phyloP scores from a whole-genome alignment of 2,797 vertebrate species.

The Scolopax bukidnonensis region DNA sequence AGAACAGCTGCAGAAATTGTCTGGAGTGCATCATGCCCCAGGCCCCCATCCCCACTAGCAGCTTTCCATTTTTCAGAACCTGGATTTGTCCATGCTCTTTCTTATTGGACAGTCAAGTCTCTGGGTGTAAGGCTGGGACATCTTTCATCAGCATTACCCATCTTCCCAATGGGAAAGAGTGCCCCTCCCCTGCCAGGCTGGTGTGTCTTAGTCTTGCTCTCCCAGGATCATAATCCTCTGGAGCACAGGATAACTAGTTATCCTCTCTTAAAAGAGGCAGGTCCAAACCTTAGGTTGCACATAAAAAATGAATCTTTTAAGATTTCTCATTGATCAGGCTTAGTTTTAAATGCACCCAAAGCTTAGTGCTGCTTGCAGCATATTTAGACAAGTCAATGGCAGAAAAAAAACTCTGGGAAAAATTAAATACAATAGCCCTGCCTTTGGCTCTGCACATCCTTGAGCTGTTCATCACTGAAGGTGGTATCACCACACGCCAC shows the following conservation, averaged over 20 bases:
- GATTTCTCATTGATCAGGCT: background rate
- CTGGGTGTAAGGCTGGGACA: background rate
- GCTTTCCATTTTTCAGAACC: background rate
- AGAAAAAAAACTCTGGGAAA: background rate
- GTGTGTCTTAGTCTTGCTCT: background rate
- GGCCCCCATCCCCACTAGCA: background rate
- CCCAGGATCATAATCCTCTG: background rate
- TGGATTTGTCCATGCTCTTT: background rate
- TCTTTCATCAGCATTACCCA: background rate
- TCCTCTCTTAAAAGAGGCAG: background rate
- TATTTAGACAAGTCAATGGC: background rate
- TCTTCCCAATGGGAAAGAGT: background rate
- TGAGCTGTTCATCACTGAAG: rapidly evolving
- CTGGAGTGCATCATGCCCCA: background rate
- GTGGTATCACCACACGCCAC: background rate
- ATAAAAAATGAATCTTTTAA: background rate
- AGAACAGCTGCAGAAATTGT: conserved; percentile 35
- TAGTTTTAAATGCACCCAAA: background rate
- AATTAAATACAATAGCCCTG: background rate
- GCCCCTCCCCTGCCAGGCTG: background rate
- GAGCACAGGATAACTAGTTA: background rate
- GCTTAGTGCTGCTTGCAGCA: background rate
- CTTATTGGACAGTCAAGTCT: background rate
- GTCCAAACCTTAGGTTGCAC: background rate
- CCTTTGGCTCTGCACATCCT: background rate